A percentile compares a stretch with the other conserved stretches of the same genome.
phyloP scores from a whole-genome alignment of 2,888 invertebrate genomes.

The Nematopogon swammerdamellus region DNA sequence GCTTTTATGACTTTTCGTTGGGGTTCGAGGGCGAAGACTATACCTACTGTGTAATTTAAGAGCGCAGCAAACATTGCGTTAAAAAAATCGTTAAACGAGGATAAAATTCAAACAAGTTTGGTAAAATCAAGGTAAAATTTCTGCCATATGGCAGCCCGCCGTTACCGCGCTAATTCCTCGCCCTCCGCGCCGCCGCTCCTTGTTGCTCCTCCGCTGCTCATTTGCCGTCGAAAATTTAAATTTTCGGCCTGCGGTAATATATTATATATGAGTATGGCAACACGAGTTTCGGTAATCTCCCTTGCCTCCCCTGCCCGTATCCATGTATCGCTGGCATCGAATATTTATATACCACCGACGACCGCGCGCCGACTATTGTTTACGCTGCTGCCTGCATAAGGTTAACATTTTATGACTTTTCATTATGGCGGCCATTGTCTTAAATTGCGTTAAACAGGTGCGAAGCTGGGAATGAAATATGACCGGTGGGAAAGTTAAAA shows the following conservation, averaged over 20 bases:
- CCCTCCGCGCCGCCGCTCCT: too few relatives aligned
- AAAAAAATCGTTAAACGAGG: too few relatives aligned
- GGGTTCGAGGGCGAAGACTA: too few relatives aligned
- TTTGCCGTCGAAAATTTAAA: too few relatives aligned
- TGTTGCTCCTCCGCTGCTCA: too few relatives aligned
- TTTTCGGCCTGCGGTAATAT: too few relatives aligned
- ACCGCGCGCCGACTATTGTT: conserved; percentile 29
- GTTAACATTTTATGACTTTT: conserved; percentile 46
- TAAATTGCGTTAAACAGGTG: neutral
- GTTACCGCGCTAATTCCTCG: neutral
- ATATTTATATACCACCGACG: too few relatives aligned
- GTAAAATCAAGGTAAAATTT: neutral
- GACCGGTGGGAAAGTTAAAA: too few relatives aligned
- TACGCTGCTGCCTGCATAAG: conserved; percentile 43
- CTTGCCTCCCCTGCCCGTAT: neutral
- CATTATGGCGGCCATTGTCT: conserved; percentile 26
- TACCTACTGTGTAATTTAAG: too few relatives aligned
- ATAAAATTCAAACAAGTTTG: neutral
- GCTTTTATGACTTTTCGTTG: too few relatives aligned
- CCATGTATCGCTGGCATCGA: too few relatives aligned
- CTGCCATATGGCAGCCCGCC: neutral
- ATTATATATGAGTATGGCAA: neutral
- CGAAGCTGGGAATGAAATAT: neutral
- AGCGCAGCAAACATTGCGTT: too few relatives aligned
- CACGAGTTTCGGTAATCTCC: neutral